Evolutionary conservation across 2,888 invertebrate genomes (phyloP).

Genomic region (Caenorhabditis sp.): DNA sequence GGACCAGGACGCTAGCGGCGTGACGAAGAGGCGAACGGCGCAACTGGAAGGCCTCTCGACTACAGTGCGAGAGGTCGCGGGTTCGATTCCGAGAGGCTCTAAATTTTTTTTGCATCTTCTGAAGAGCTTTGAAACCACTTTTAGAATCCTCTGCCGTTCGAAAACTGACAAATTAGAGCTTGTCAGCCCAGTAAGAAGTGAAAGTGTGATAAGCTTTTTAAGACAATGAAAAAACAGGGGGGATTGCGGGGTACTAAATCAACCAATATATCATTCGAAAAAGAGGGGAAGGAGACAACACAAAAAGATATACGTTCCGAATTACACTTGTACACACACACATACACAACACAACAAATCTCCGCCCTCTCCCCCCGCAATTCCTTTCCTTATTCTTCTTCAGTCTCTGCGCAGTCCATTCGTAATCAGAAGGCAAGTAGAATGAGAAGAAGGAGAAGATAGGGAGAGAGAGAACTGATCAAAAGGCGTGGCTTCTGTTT

Average conservation of each 20-base stretch:
- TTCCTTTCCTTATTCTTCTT: conserved; percentile 2
- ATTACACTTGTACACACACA: conserved; percentile 55
- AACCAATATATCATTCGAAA: conserved; percentile 54
- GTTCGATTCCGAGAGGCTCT: too few relatives aligned
- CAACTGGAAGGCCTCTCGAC: too few relatives aligned
- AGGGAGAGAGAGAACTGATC: conserved; percentile 36
- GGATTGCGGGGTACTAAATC: conserved; percentile 35
- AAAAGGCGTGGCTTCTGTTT: conserved; percentile 56
- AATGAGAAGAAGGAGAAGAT: conserved; percentile 35
- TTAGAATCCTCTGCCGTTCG: too few relatives aligned
- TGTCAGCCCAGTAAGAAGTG: neutral
- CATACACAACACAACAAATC: conserved; percentile 16
- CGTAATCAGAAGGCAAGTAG: conserved; percentile 14
- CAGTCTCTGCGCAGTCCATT: conserved; percentile 22
- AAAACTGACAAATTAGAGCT: too few relatives aligned
- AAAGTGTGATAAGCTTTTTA: conserved; percentile 15
- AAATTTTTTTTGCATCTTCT: neutral
- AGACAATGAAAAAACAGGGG: neutral
- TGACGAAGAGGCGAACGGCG: too few relatives aligned
- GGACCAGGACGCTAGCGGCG: too few relatives aligned
- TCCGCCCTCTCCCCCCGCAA: conserved; percentile 9
- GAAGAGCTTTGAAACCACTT: too few relatives aligned
- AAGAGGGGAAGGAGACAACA: conserved; percentile 27
- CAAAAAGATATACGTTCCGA: conserved; percentile 51
- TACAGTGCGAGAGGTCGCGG: too few relatives aligned